Evolutionary conservation across 2,797 vertebrate genomes (phyloP), one percentile per base, ranked within the genome.

Genomic region (Hapalemur alaotrensis): DNA sequence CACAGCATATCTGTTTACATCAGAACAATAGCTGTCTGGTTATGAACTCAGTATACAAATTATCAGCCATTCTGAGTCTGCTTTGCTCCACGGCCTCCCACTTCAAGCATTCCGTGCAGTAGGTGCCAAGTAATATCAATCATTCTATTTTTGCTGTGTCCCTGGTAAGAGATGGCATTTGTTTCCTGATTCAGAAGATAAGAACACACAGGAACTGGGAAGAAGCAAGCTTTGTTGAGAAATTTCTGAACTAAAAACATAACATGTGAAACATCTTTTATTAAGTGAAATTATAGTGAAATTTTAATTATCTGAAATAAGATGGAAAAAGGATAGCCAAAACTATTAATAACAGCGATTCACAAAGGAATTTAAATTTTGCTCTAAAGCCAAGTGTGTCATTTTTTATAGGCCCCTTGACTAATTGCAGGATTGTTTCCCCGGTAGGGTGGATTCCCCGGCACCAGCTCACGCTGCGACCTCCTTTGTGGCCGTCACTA

Each of bases 121-220:
- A 32, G 38, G 76, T 91, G 43, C 84, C 92, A 90, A 84, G 63
- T 38, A 95, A 52, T 92, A 97, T 89, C 90, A 92, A 95, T 96
- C 93, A 96, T 97, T 94, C 94, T 88, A 43, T 91, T 96, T 96
- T 92, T 94, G 35, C 72, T 52, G 12, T 95, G 85, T 93, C 52
- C 50, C 84, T 87, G 54, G 57, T 72, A 92, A 92, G 83, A 96
- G 83, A 91, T 79, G 50, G 28, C 63, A 95, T 96, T 97, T 95
- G 65, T 79, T 96, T 93, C 57, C 79, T 92, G 67, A 92, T 70
- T 97, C 61, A 90, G 54, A 97, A 88, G 76, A 83, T 92, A 89
- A 95, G 67, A 54, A 54, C 81, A 95, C 80, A 93, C 59, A 50
- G 32, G 46, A 78, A 78, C 15, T 32, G 43, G 20, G 2, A 2